Evolutionary conservation across 2,888 invertebrate species (phyloP).

Genomic region (Pimpla rufipes): DNA sequence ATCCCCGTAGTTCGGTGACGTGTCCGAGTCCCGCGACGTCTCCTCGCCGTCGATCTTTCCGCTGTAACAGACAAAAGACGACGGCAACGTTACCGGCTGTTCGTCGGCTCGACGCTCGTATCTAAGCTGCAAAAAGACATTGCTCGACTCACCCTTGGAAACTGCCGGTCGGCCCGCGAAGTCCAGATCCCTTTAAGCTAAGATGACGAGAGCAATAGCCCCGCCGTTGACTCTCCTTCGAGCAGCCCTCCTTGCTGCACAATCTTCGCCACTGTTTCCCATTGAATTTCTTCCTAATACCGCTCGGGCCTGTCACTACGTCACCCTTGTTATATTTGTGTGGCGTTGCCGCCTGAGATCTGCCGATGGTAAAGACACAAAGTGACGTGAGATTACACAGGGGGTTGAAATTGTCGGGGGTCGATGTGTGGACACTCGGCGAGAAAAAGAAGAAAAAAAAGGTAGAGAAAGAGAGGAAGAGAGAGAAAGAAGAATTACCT

Average conservation of each 20-base stretch:
- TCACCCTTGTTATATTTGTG: slow-evolving; percentile 99
- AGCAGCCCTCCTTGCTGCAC: slow-evolving; percentile 98
- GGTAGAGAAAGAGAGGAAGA: slow-evolving; percentile 39
- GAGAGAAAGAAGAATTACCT: slow-evolving; percentile 86
- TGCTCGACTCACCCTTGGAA: slow-evolving; percentile 80
- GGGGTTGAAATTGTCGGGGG: neutral
- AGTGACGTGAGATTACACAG: neutral
- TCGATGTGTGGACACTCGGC: slow-evolving; percentile 1
- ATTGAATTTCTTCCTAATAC: slow-evolving; percentile 99
- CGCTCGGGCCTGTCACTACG: slow-evolving; percentile 96
- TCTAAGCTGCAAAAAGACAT: neutral
- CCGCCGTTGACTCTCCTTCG: slow-evolving; percentile 98
- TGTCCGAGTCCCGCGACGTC: slow-evolving; percentile 95
- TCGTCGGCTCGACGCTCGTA: too few species aligned
- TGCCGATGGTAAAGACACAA: slow-evolving; percentile 70
- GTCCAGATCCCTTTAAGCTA: slow-evolving; percentile 91
- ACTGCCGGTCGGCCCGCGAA: slow-evolving; percentile 81
- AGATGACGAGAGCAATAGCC: slow-evolving; percentile 99
- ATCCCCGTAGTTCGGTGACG: slow-evolving; percentile 92
- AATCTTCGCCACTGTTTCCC: slow-evolving; percentile 99
- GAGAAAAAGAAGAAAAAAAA: slow-evolving; percentile 29
- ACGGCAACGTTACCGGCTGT: neutral
- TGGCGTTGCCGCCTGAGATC: slow-evolving; percentile 97
- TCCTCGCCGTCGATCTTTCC: slow-evolving; percentile 93
- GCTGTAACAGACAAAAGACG: slow-evolving; percentile 76